Evolutionary conservation across 2,113 vertebrate genomes (phyloP), one percentile per base, ranked within the genome.

Genomic region (Percopsis transmontana): DNA sequence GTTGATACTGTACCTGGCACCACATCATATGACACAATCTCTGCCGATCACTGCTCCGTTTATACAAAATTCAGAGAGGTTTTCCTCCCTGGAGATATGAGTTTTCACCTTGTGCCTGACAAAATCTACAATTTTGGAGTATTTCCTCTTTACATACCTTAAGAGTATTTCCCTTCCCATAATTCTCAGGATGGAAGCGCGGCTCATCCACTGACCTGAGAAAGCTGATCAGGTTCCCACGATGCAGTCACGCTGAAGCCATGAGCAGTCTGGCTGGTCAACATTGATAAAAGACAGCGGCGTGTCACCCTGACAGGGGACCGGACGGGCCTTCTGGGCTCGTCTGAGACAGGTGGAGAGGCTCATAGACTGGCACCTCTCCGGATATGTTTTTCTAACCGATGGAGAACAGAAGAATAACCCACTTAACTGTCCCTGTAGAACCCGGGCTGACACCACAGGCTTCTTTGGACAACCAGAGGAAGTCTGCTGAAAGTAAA

Each of bases 271-370:
- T 68, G 67, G 76, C 85, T 82, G 88, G 87, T 86, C 89, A 91
- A 85, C 90, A 90, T 87, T 91, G 90, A 91, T 83, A 76, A 85
- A 89, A 90, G 85, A 74, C 76, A 23, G 73, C 52, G 61, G 69
- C 60, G 0, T 66, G 80, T 88, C 81, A 14, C 20, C 10, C 71
- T 84, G 81, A 82, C 77, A 58, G 73, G 87, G 85, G 88, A 90
- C 78, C 81, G 68, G 23, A 20, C 54, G 50, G 40, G 74, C 76
- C 81, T 79, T 42, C 53, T 60, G 68, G 84, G 80, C 66, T 58
- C 9, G 23, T 66, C 63, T 81, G 69, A 47, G 51, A 69, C 72
- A 76, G 55, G 61, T 67, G 41, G 39, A 41, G 72, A 80, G 66
- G 86, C 0, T 52, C 72, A 71, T 83, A 74, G 81, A 85, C 85